These are phyloP conservation scores for Seladonia tumulorum DNA, from an alignment of 2,888 invertebrate genomes.

Conservation along the genomic window DNA sequence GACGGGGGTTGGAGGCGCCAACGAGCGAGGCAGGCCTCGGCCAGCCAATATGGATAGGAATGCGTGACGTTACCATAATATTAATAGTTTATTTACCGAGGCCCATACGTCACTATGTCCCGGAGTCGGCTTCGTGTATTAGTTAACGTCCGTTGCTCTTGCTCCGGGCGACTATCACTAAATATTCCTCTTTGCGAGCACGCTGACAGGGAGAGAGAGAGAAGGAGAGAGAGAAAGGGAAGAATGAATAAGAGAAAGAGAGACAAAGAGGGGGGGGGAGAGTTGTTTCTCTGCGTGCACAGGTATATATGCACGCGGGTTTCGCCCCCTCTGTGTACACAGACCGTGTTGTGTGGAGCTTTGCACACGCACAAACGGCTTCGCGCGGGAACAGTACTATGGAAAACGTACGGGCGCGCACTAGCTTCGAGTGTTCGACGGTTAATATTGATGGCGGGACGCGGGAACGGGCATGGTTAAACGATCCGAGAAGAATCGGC, in stretches of 20 bases:
- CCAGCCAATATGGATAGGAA: slow-evolving; percentile 84
- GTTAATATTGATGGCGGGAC: slow-evolving; percentile 83
- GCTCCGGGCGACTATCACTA: slow-evolving; percentile 82
- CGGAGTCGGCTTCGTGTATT: slow-evolving; percentile 68
- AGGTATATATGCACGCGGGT: not conserved
- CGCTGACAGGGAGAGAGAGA: slow-evolving; percentile 75
- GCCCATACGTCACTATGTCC: slow-evolving; percentile 82
- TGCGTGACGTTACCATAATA: slow-evolving; percentile 84
- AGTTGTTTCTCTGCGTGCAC: slow-evolving; percentile 22
- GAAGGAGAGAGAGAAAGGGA: not conserved
- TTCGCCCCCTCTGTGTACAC: not conserved
- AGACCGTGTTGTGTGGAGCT: not conserved
- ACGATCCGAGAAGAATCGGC: slow-evolving; percentile 66
- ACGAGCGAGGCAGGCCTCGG: slow-evolving; percentile 68
- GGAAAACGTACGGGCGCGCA: slow-evolving; percentile 29
- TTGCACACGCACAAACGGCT: not conserved
- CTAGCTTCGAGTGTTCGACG: slow-evolving; percentile 80
- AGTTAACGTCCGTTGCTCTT: slow-evolving; percentile 75
- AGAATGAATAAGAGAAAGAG: not conserved
- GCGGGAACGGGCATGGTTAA: slow-evolving; percentile 71
- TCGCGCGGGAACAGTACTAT: slow-evolving; percentile 35
- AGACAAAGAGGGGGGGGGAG: not conserved
- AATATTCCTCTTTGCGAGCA: slow-evolving; percentile 81
- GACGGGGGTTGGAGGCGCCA: slow-evolving; percentile 74
- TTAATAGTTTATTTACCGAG: slow-evolving; percentile 84